Percentiles rank a stretch among this genome's conserved stretches.
These are phyloP conservation scores for Drosophila pandora DNA, from an alignment of 1,140 invertebrate species.

Conservation along the genomic window DNA sequence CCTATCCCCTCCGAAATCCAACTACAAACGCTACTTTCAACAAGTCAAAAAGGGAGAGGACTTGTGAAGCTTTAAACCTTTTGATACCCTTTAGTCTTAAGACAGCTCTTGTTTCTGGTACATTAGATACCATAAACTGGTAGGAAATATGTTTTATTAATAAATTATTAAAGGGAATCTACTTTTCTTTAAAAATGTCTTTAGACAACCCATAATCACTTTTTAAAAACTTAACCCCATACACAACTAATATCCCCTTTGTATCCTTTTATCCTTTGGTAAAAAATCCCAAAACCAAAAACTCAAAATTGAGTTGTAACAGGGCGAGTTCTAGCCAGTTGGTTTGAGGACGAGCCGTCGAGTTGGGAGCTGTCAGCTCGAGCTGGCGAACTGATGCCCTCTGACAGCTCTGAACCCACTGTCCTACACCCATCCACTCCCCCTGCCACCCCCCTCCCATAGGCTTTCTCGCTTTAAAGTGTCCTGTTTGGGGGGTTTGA, in stretches of 20 bases:
- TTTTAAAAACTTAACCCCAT: background rate
- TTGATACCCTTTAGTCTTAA: slow-evolving; percentile 17
- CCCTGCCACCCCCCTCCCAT: no score
- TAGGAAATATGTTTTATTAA: background rate
- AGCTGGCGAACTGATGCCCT: slow-evolving; percentile 73
- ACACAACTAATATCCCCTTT: slow-evolving; percentile 5
- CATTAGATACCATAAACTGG: no score
- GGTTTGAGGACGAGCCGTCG: slow-evolving; percentile 23
- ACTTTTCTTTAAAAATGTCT: no score
- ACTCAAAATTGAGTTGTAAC: slow-evolving; percentile 82
- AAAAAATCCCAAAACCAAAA: slow-evolving; percentile 58
- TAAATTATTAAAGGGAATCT: no score
- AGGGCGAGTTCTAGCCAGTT: slow-evolving; percentile 40
- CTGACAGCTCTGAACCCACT: slow-evolving; percentile 58
- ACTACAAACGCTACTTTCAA: slow-evolving; percentile 21
- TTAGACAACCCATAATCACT: no score
- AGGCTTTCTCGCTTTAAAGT: slow-evolving; percentile 54
- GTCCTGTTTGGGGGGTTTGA: slow-evolving; percentile 16
- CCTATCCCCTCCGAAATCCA: slow-evolving; percentile 33
- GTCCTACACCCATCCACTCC: no score
- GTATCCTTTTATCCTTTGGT: slow-evolving; percentile 3
- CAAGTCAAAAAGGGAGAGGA: slow-evolving; percentile 20
- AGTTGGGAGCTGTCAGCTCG: slow-evolving; percentile 69
- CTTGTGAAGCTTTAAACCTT: background rate
- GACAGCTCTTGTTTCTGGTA: no score